Conservation (phyloP, 2,888 invertebrate genomes). For the Drosophila mimetica region DNA sequence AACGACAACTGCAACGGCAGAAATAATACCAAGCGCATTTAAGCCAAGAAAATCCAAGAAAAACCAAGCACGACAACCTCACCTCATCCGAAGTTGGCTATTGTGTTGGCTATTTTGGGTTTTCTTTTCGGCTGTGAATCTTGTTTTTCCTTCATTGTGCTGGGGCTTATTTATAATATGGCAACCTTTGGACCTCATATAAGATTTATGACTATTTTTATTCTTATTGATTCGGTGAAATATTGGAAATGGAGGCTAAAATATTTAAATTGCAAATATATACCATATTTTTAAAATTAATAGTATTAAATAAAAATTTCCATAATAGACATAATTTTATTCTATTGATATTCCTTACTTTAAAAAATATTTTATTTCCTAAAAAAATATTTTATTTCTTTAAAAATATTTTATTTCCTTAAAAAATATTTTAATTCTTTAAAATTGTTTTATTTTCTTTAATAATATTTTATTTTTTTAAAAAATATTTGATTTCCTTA, state of each 20-base stretch:
- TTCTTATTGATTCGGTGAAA: not conserved
- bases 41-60: constrained; percentile 36
- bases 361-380: too few relatives aligned
- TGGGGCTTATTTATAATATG: constrained; percentile 5
- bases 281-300: too few relatives aligned
- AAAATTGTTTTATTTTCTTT: too few relatives aligned
- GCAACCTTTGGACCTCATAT: constrained; percentile 1
- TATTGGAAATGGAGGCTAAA: too few relatives aligned
- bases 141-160: constrained; percentile 19
- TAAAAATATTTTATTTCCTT: too few relatives aligned
- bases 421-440: too few relatives aligned
- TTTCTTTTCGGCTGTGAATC: constrained; percentile 29
- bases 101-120: constrained; percentile 48
- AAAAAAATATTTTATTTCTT: too few relatives aligned
- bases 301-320: too few relatives aligned
- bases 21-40: constrained; percentile 14
- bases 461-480: not conserved
- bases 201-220: not conserved
- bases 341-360: too few relatives aligned
- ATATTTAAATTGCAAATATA: too few relatives aligned
- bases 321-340: too few relatives aligned
- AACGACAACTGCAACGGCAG: constrained; percentile 31
- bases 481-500: too few relatives aligned
- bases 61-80: constrained; percentile 52
- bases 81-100: constrained; percentile 42